These are phyloP conservation scores for Apotomis capreana DNA, from an alignment of 2,888 invertebrate genomes.

Conservation along the genomic window DNA sequence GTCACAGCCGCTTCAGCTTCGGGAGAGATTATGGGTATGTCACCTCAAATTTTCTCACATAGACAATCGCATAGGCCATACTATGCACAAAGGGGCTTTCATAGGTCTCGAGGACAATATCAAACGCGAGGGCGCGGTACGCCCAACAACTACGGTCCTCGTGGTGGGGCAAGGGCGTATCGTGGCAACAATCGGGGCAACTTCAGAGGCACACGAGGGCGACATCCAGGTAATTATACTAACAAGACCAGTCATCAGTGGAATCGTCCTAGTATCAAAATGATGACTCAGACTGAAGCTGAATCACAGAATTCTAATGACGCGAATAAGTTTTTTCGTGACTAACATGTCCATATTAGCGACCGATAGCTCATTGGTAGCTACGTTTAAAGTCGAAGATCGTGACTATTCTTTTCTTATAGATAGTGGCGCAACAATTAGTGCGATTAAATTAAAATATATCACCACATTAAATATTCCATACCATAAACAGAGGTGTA, in stretches of 20 bases:
- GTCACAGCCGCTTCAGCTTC: too few species aligned
- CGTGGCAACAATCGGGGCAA: too few species aligned
- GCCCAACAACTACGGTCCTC: too few species aligned
- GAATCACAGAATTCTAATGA: neutral
- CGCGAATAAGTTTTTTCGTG: conserved; percentile 29
- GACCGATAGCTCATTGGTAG: neutral
- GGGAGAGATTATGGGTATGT: too few species aligned
- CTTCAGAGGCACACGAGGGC: too few species aligned
- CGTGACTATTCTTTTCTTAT: conserved; percentile 23
- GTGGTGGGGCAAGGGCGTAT: too few species aligned
- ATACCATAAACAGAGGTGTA: conserved; percentile 39
- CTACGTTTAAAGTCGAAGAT: neutral
- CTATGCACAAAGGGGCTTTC: too few species aligned
- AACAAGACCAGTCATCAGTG: neutral
- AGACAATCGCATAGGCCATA: too few species aligned
- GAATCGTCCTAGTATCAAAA: conserved; percentile 2
- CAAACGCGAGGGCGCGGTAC: too few species aligned
- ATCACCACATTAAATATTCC: conserved; percentile 31
- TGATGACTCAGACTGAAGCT: neutral
- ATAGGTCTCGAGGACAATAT: too few species aligned
- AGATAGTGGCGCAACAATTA: conserved; percentile 41
- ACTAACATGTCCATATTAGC: conserved; percentile 4
- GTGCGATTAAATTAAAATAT: conserved; percentile 39
- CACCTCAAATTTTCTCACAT: too few species aligned
- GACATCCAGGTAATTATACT: too few species aligned